phyloP scores from a whole-genome alignment of 2,888 invertebrate species.

The Diabrotica balteata region DNA sequence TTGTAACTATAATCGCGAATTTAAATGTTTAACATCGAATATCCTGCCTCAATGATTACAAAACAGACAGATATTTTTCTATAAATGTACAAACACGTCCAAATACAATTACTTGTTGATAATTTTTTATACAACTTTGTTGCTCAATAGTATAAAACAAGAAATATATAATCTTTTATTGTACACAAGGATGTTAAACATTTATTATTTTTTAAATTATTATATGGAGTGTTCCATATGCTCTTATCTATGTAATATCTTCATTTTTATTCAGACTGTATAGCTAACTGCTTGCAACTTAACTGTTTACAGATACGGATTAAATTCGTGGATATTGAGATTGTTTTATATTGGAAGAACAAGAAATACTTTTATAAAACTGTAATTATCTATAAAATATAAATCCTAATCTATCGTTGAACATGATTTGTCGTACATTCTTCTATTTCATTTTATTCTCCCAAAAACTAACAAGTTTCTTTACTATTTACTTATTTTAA shows the following conservation, averaged over 20 bases:
- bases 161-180: conserved; percentile 37
- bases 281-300: too few relatives aligned
- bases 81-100: conserved; percentile 48
- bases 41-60: conserved; percentile 48
- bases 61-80: conserved; percentile 52
- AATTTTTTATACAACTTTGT: conserved; percentile 37
- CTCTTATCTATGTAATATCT: too few relatives aligned
- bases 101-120: conserved; percentile 32
- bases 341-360: neutral
- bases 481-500: too few relatives aligned
- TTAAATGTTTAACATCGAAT: conserved; percentile 59
- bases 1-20: conserved; percentile 37
- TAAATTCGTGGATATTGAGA: too few relatives aligned
- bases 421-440: too few relatives aligned
- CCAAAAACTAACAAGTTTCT: too few relatives aligned
- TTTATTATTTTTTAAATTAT: conserved; percentile 44
- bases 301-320: too few relatives aligned
- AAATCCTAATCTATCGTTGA: too few relatives aligned
- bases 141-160: conserved; percentile 54
- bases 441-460: too few relatives aligned
- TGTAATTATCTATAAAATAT: too few relatives aligned
- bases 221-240: neutral
- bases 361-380: neutral
- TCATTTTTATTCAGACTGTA: too few relatives aligned
- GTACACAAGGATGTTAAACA: conserved; percentile 55